These are phyloP conservation scores for Melitaea athalia DNA, from an alignment of 2,888 invertebrate genomes.

Conservation along the genomic window DNA sequence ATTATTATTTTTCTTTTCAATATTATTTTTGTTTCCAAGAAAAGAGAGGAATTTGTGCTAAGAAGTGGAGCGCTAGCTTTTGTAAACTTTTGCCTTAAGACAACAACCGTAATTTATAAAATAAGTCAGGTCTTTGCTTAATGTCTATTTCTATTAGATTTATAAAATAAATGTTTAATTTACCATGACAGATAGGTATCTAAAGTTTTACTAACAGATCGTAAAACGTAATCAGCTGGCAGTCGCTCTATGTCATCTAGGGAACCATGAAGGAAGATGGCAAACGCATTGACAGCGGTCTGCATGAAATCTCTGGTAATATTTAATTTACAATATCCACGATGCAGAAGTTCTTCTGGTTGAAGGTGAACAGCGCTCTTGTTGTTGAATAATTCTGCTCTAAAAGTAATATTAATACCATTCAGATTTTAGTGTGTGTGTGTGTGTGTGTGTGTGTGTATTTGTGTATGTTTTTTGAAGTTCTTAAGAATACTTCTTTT, in stretches of 20 bases:
- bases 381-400: conserved; percentile 59
- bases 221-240: conserved; percentile 60
- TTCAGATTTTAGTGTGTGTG: neutral
- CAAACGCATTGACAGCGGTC: conserved; percentile 71
- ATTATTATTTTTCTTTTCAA: no score
- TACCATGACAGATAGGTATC: neutral
- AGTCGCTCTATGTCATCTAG: conserved; percentile 57
- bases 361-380: conserved; percentile 62
- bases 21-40: no score
- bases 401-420: conserved; percentile 33
- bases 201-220: conserved; percentile 58
- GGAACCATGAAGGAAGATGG: conserved; percentile 61
- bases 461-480: no score
- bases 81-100: no score
- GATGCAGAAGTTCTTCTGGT: conserved; percentile 52
- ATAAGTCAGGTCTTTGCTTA: no score
- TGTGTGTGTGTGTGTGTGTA: no score
- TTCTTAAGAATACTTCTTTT: no score
- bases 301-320: conserved; percentile 67
- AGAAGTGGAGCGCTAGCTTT: no score
- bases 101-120: no score
- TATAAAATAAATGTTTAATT: no score
- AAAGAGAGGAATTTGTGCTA: no score
- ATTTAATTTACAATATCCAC: conserved; percentile 55
- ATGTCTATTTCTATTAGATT: no score